Conservation (phyloP, 2,888 invertebrate species). For the Erynnis tages region DNA sequence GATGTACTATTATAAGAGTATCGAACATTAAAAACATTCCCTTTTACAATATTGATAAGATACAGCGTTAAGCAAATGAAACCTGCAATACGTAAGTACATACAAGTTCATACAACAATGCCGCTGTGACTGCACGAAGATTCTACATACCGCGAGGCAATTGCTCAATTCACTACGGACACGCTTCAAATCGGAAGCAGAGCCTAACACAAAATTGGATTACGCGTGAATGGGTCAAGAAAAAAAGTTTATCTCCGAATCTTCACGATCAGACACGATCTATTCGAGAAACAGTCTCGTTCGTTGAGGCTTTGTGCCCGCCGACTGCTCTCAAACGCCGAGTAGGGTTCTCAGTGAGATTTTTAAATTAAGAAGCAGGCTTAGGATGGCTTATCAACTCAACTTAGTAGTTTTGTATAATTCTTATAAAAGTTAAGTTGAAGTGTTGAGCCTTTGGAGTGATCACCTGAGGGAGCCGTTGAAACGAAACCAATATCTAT, state of each 20-base stretch:
- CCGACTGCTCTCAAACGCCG: constrained; percentile 43
- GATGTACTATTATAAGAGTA: too few species aligned
- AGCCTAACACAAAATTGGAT: constrained; percentile 27
- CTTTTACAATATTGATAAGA: too few species aligned
- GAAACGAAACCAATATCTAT: too few species aligned
- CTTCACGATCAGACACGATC: constrained; percentile 36
- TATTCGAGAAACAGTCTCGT: constrained; percentile 45
- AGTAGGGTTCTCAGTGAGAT: constrained; percentile 9
- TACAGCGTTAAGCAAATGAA: too few species aligned
- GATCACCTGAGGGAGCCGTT: too few species aligned
- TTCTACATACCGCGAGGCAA: background rate
- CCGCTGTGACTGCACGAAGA: background rate
- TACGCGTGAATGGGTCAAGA: constrained; percentile 32
- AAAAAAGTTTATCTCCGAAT: constrained; percentile 34
- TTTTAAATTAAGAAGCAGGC: too few species aligned
- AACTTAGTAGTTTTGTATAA: too few species aligned
- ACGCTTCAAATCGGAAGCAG: constrained; percentile 11
- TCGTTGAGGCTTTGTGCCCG: constrained; percentile 43
- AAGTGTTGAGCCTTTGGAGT: too few species aligned
- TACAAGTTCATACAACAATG: background rate
- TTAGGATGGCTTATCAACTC: too few species aligned
- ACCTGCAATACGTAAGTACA: too few species aligned
- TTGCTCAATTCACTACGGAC: constrained; percentile 16
- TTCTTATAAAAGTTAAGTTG: too few species aligned
- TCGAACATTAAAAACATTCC: too few species aligned